These are phyloP conservation scores for Chrysochloris asiatica DNA, from an alignment of 2,113 vertebrate genomes.

Conservation along the genomic window DNA sequence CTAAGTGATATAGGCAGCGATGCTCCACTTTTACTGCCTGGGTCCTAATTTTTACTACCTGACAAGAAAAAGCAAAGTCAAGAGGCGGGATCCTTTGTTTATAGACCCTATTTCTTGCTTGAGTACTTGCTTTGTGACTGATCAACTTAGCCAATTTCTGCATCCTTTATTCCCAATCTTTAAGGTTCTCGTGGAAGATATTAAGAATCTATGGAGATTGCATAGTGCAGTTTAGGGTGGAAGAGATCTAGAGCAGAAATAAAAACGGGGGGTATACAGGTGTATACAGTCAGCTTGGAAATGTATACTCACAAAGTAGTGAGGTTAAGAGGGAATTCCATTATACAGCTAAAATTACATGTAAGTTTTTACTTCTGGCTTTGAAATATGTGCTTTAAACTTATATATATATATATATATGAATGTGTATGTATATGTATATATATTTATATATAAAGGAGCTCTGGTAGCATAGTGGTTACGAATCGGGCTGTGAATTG, in stretches of 20 bases:
- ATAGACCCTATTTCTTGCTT: not conserved
- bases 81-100: not conserved
- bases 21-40: not conserved
- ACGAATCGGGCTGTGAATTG: too few relatives aligned
- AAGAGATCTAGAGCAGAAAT: not conserved
- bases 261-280: not conserved
- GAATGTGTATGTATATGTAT: too few relatives aligned
- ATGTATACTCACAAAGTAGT: not conserved
- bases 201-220: not conserved
- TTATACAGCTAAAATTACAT: not conserved
- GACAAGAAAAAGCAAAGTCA: not conserved
- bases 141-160: not conserved
- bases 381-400: conserved; percentile 9
- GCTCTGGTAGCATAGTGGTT: too few relatives aligned
- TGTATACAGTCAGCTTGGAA: not conserved
- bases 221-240: not conserved
- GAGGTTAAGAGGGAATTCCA: not conserved
- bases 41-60: conserved; percentile 12
- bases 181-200: conserved; percentile 8
- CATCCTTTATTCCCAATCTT: not conserved
- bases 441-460: too few relatives aligned
- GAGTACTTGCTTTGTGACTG: not conserved
- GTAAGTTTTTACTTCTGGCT: conserved; percentile 2
- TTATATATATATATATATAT: too few relatives aligned
- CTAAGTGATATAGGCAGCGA: not conserved